Percentiles rank a stretch among this genome's conserved stretches.
Conservation (phyloP, 2,797 vertebrate genomes). For the Anomalospiza imberbis region DNA sequence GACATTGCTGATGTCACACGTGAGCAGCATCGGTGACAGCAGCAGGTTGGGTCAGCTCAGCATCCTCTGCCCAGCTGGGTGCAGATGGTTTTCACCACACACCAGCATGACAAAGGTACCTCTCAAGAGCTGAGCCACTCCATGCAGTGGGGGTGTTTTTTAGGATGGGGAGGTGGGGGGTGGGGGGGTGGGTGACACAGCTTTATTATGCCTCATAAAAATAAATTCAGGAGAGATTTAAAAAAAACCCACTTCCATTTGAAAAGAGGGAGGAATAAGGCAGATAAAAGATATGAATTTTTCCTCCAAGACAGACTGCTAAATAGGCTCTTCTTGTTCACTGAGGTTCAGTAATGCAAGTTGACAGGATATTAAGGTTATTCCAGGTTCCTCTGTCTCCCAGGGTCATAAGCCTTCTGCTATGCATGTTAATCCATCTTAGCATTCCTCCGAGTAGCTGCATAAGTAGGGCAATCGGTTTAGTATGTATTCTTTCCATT, state of each 20-base stretch:
- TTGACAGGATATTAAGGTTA: conserved; percentile 86
- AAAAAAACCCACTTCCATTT: conserved; percentile 15
- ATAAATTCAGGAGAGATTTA: conserved; percentile 40
- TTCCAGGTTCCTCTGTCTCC: conserved; percentile 83
- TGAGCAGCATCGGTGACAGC: fast-evolving
- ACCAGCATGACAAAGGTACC: background rate
- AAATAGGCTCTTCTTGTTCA: conserved; percentile 81
- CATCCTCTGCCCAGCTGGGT: background rate
- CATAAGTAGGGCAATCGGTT: conserved; percentile 78
- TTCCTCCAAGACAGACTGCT: conserved; percentile 66
- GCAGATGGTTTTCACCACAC: background rate
- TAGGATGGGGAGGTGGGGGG: background rate
- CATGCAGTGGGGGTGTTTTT: background rate
- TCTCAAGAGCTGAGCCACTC: background rate
- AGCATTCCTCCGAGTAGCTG: conserved; percentile 73
- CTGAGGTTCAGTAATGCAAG: conserved; percentile 82
- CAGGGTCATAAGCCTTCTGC: conserved; percentile 79
- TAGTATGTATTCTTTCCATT: conserved; percentile 68
- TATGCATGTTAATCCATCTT: conserved; percentile 79
- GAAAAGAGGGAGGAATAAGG: conserved; percentile 44
- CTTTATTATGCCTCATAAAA: conserved; percentile 10
- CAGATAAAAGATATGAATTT: conserved; percentile 59
- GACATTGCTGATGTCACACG: background rate
- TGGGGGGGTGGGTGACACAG: background rate
- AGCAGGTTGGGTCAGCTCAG: background rate